Percentiles rank a stretch among this genome's conserved stretches.
These are phyloP conservation scores for Allolobophora icterica DNA, from an alignment of 2,888 invertebrate genomes.

Conservation along the genomic window DNA sequence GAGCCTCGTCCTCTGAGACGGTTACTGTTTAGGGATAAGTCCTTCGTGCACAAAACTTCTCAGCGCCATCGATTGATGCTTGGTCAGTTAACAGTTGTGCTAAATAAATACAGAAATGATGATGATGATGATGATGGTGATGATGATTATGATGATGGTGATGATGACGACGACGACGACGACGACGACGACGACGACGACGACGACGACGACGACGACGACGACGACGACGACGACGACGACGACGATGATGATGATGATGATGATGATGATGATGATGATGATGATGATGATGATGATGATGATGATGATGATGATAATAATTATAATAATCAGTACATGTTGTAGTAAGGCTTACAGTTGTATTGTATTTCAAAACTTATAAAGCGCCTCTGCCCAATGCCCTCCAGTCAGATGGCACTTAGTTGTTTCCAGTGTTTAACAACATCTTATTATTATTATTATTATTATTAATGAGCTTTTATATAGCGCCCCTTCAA, in stretches of 20 bases:
- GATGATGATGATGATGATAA: slow-evolving; percentile 37
- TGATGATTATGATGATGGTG: slow-evolving; percentile 28
- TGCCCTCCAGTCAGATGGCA: no score
- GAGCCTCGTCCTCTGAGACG: neutral
- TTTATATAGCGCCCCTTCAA: no score
- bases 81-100: no score
- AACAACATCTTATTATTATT: no score
- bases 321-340: slow-evolving; percentile 51
- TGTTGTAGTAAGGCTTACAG: no score
- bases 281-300: slow-evolving; percentile 36
- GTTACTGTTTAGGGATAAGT: neutral
- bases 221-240: slow-evolving; percentile 33
- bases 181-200: slow-evolving; percentile 22
- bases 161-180: slow-evolving; percentile 23
- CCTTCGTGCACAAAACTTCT: neutral
- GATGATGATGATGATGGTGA: slow-evolving; percentile 34
- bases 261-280: slow-evolving; percentile 40
- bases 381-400: no score
- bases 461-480: no score
- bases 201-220: slow-evolving; percentile 30
- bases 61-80: neutral
- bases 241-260: slow-evolving; percentile 38
- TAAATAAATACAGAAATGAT: no score
- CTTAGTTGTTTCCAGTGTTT: no score
- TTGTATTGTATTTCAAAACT: no score